Evolutionary conservation across 2,113 vertebrate genomes (phyloP).

Genomic region (Tragulus kanchil): DNA sequence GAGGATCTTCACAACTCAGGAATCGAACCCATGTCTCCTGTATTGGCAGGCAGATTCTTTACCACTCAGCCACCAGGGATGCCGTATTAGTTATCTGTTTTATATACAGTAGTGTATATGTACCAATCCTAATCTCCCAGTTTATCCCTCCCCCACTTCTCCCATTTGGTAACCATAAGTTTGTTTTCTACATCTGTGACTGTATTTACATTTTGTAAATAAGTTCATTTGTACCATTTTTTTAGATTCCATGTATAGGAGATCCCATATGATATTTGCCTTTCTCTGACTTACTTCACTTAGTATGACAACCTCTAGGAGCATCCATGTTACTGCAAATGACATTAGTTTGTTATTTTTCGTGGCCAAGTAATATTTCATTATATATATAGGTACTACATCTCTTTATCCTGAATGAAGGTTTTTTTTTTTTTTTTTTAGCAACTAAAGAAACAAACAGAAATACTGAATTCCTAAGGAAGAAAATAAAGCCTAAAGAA

Average conservation of each 20-base stretch:
- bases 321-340: background rate
- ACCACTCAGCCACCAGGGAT: background rate
- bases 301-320: background rate
- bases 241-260: background rate
- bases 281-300: background rate
- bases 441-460: background rate
- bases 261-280: background rate
- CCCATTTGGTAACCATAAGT: background rate
- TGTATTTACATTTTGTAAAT: background rate
- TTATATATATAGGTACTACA: background rate
- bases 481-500: constrained; percentile 52
- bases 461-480: constrained; percentile 36
- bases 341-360: background rate
- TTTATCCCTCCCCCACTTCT: background rate
- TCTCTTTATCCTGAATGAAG: background rate
- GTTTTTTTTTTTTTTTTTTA: constrained; percentile 2
- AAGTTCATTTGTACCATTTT: background rate
- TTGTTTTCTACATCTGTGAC: background rate
- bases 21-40: background rate
- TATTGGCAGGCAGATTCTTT: background rate
- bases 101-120: background rate
- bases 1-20: background rate
- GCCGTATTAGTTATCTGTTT: background rate
- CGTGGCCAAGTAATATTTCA: background rate
- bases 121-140: background rate